Evolutionary conservation across 1,140 invertebrate species (phyloP), one percentile per base, ranked within the genome.

Genomic region (Teleopsis dalmanni): DNA sequence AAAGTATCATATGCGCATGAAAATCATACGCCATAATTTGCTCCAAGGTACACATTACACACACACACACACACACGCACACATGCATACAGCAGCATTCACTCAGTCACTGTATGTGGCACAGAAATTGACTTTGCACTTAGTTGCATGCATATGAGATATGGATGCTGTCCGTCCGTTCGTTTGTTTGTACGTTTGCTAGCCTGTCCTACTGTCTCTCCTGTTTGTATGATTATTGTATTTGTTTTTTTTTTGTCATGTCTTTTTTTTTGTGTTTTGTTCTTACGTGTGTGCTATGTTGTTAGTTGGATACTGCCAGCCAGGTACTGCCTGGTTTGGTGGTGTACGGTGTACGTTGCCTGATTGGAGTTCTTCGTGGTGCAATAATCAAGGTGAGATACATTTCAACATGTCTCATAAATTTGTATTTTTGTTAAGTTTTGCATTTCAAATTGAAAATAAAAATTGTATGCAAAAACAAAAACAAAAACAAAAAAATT

Each of bases 341-440:
- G 0, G 2, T 22, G 2, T 23, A 13, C n/a, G 19, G 19, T n/a
- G 8, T 37, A 21, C 23, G 36, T 2, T 37, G 8, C 23, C 23
- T 37, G 16, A 4, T 37, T 40, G 22, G n/a, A n/a, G n/a, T n/a
- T 40, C 19, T 38, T n/a, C 36, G 9, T 13, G 19, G 36, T 11
- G 11, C 47, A 29, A 57, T 50, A 60, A 60, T 60, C 62, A 60
- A 65, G 62, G 62, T 65, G 62, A 65, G 62, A 62, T 65, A 58
- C 62, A 65, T 62, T 65, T 65, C 60, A 62, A 60, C 62, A 60
- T 60, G 58, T 58, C 62, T 65, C 62, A 65, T 65, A 65, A 65
- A 65, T 65, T 65, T 58, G 55, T 57, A 50, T 40, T n/a, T n/a
- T n/a, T n/a, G n/a, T n/a, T n/a, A n/a, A n/a, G n/a, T n/a, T n/a